A percentile compares a stretch with the other conserved stretches of the same genome.
Conservation (phyloP, 2,797 vertebrate genomes). For the Aulostomus chinensis region DNA sequence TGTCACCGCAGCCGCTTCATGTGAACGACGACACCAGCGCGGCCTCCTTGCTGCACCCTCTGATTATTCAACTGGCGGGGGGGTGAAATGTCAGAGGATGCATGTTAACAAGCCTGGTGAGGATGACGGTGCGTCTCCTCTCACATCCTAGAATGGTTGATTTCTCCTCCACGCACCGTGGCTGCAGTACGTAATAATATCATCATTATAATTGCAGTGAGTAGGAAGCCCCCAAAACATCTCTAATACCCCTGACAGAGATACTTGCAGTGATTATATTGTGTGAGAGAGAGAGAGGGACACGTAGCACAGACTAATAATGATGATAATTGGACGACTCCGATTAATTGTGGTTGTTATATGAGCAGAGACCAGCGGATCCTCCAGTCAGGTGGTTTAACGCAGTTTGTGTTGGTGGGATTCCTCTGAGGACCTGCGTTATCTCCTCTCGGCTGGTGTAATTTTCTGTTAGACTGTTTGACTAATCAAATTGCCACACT, state of each 20-base stretch:
- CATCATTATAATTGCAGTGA: slow-evolving; percentile 25
- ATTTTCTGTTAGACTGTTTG: slow-evolving; percentile 24
- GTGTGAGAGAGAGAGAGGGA: slow-evolving; percentile 15
- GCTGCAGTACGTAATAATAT: slow-evolving; percentile 10
- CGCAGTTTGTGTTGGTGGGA: neutral
- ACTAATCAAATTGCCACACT: slow-evolving; percentile 31
- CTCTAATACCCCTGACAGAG: slow-evolving; percentile 16
- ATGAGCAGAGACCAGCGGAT: neutral
- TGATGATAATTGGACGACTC: slow-evolving; percentile 32
- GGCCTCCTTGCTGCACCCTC: neutral
- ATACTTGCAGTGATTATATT: slow-evolving; percentile 29
- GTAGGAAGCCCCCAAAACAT: slow-evolving; percentile 9
- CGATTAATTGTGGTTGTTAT: slow-evolving; percentile 18
- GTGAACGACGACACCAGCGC: slow-evolving; percentile 40
- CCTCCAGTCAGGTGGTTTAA: slow-evolving; percentile 10
- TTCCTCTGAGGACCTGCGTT: slow-evolving; percentile 11
- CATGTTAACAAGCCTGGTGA: slow-evolving; percentile 34
- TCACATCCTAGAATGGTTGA: neutral
- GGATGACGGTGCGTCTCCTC: neutral
- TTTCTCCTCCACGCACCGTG: no score
- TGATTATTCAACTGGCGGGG: slow-evolving; percentile 10
- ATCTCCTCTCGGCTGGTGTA: slow-evolving; percentile 13
- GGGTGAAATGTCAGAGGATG: slow-evolving; percentile 57
- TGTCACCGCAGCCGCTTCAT: slow-evolving; percentile 14
- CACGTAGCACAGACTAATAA: slow-evolving; percentile 10